Base-by-base conservation (phyloP, 2,797 vertebrate species). In the Microcaecilia unicolor region DNA sequence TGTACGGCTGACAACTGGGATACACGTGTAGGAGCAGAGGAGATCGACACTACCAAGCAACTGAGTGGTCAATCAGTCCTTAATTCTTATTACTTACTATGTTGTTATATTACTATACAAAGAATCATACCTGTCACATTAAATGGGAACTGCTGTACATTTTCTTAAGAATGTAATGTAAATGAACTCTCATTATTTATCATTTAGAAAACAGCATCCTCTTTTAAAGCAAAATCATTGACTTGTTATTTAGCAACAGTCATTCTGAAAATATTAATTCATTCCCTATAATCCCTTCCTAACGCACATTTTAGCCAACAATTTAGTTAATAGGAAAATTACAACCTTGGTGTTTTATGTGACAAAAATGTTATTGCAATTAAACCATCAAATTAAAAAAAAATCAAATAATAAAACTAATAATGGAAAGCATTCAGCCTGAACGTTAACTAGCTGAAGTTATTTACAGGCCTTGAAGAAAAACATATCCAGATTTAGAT, bases 301-400 rank as follows among this genome's bases (percentile, higher is more conserved):
- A 68, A 63, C 66, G 68, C 68, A 72, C 56, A 76, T 83, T 73
- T 81, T 72, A 83, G 73, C 70, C 80, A 78, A 70, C 78, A 84
- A 85, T 85, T 83, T 85, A 72, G 65, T 72, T 83, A 80, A 84
- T 83, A 79, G 71, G 81, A 86, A 83, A 85, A 84, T 83, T 84
- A 79, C 68, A 73, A 71, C 76, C 73, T 70, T 71, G 55, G 58
- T 51, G 55, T 61, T 67, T 65, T 69, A 79, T 77, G 64, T 43
- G 69, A 76, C 75, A 78, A 74, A 81, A 84, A 83, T 54, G 74
- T 78, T 81, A 65, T 74, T 72, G 61, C 64, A 81, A 84, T 84
- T 85, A 81, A 80, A 64, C 44, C 55, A 58, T 64, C 47, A n/a
- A n/a, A n/a, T n/a, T 62, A 62, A 62, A 41, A 53, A n/a, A 65